A percentile compares a stretch with the other conserved stretches of the same genome.
Conservation (phyloP, 2,797 vertebrate species). For the Taeniopygia guttata region DNA sequence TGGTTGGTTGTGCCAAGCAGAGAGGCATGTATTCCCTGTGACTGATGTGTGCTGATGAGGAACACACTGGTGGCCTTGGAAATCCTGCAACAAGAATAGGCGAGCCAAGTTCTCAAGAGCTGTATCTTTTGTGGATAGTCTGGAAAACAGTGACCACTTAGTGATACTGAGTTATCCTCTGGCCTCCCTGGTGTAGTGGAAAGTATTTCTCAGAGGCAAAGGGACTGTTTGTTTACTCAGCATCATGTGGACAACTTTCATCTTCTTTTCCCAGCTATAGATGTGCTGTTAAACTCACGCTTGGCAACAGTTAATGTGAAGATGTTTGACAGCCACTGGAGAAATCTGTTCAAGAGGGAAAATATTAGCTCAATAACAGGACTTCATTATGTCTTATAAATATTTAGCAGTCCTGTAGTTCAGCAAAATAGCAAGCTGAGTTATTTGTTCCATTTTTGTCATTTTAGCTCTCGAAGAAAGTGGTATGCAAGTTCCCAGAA, state of each 20-base stretch:
- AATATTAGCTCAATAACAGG: constrained; percentile 41
- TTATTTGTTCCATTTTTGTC: constrained; percentile 42
- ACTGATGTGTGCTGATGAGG: not conserved
- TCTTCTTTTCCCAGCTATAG: constrained; percentile 49
- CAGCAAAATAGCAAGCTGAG: constrained; percentile 30
- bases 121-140: not conserved
- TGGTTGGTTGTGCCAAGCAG: not conserved
- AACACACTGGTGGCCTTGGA: not conserved
- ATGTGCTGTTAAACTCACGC: constrained; percentile 12
- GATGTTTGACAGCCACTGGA: constrained; percentile 46
- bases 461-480: constrained; percentile 12
- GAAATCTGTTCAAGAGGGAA: constrained; percentile 23
- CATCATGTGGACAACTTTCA: not conserved
- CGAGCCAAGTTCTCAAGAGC: not conserved
- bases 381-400: constrained; percentile 22
- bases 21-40: not conserved
- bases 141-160: constrained; percentile 21
- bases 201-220: constrained; percentile 31
- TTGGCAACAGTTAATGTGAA: constrained; percentile 47
- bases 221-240: constrained; percentile 24
- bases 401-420: constrained; percentile 32
- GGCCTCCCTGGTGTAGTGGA: not conserved
- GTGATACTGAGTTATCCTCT: not conserved
- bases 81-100: not conserved
- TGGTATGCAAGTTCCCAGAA: not conserved